Evolutionary conservation across 2,888 invertebrate genomes (phyloP).

Genomic region (Meganola albula): DNA sequence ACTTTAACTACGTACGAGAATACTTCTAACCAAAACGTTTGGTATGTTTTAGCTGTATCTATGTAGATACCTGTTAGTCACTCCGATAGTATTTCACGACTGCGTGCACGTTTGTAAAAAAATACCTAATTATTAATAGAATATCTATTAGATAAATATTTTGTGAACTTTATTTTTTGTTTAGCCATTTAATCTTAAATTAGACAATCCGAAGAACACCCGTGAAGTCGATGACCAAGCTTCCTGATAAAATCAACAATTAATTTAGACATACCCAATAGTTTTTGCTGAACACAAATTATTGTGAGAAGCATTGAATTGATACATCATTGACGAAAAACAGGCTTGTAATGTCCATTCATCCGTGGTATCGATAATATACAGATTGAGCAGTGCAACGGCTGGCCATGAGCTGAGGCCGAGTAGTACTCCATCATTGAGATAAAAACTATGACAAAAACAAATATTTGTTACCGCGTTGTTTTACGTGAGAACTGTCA

Average conservation of each 20-base stretch:
- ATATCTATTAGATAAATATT: too few relatives aligned
- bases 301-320: slow-evolving; percentile 36
- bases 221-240: slow-evolving; percentile 34
- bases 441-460: slow-evolving; percentile 30
- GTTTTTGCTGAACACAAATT: slow-evolving; percentile 43
- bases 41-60: too few relatives aligned
- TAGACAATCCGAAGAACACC: slow-evolving; percentile 19
- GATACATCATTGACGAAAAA: slow-evolving; percentile 40
- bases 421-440: slow-evolving; percentile 24
- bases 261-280: slow-evolving; percentile 46
- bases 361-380: slow-evolving; percentile 33
- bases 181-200: slow-evolving; percentile 17
- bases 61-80: too few relatives aligned
- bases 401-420: slow-evolving; percentile 43
- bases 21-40: too few relatives aligned
- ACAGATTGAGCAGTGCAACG: slow-evolving; percentile 29
- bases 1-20: too few relatives aligned
- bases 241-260: slow-evolving; percentile 63
- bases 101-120: too few relatives aligned
- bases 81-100: too few relatives aligned
- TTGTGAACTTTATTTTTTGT: slow-evolving; percentile 14
- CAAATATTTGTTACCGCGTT: slow-evolving; percentile 22
- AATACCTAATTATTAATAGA: too few relatives aligned
- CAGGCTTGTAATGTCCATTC: slow-evolving; percentile 33
- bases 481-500: slow-evolving; percentile 30